phyloP scores from a whole-genome alignment of 1,140 invertebrate genomes.

The Drosophila tsacasi region DNA sequence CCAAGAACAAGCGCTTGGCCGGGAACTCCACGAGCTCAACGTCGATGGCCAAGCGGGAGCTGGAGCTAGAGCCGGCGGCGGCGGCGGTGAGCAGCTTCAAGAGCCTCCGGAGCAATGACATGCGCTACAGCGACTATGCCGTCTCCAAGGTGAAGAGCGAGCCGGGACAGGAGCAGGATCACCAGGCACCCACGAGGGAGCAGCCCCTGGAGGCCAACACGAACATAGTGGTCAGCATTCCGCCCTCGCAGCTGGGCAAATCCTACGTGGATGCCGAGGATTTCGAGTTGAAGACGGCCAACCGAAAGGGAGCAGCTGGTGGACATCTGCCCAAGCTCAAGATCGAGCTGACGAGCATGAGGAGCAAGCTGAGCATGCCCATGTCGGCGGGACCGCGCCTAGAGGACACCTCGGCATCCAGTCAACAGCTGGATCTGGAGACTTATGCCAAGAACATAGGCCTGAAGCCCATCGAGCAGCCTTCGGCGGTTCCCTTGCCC shows the following conservation, averaged over 20 bases:
- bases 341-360: constrained; percentile 77
- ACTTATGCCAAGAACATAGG: constrained; percentile 84
- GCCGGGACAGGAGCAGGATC: constrained; percentile 43
- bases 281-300: constrained; percentile 80
- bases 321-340: constrained; percentile 75
- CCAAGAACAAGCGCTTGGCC: constrained; percentile 20
- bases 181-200: background rate
- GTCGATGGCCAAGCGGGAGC: constrained; percentile 12
- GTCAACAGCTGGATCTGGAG: constrained; percentile 70
- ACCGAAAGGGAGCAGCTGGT: constrained; percentile 49
- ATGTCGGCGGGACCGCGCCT: constrained; percentile 64
- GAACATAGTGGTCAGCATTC: constrained; percentile 81
- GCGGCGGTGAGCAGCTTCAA: constrained; percentile 70
- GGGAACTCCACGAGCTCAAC: background rate
- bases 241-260: constrained; percentile 68
- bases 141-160: constrained; percentile 61
- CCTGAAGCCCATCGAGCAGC: constrained; percentile 76
- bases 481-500: background rate
- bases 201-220: constrained; percentile 34
- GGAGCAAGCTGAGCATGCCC: constrained; percentile 65
- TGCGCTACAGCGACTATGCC: constrained; percentile 72
- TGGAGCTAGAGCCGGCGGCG: constrained; percentile 25
- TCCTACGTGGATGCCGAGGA: constrained; percentile 64
- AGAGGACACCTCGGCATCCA: constrained; percentile 38
- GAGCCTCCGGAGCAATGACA: constrained; percentile 81